Evolutionary conservation across 2,113 vertebrate genomes (phyloP), one percentile per base, ranked within the genome.

Genomic region (Siniperca knerii): DNA sequence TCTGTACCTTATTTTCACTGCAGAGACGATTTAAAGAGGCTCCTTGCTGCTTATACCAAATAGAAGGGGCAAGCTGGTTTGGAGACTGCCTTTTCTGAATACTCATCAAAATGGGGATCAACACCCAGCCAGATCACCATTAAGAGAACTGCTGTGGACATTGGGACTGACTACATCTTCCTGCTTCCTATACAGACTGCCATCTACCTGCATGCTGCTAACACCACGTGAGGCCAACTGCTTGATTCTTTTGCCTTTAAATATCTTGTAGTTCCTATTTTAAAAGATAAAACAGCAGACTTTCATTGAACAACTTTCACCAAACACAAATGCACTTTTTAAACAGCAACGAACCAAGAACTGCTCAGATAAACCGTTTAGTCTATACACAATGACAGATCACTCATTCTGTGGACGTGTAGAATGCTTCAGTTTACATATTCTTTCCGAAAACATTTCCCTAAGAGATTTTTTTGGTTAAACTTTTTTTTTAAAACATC

Each of bases 131-230:
- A 97, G 89, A 92, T 94, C 48, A 81, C 82, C 4, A 92, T 95
- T 71, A 97, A 97, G 90, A 97, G 81, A 88, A 96, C 97, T 0
- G 93, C 96, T 44, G 94, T 98, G 81, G 94, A 95, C 0, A 48
- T 98, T 4, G 77, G 91, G 76, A 98, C 97, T 0, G 98, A 98
- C 79, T 90, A 95, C 79, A 92, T 96, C 52, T 99, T 99, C 93
- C 95, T 98, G 83, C 60, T 96, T 8, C 96, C 97, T 44, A 96
- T 93, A 0, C 92, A 97, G 93, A 54, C 67, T 0, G 25, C 96
- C 1, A 83, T 97, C 52, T 92, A 95, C n/a, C 94, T 96, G 87
- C 98, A 98, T 44, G 40, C 75, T 55, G 72, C 93, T 55, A 84
- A 96, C 0, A 94, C 97, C 83, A 93, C 16, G 98, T 99, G 81